Evolutionary conservation across 2,113 vertebrate genomes (phyloP).

Genomic region (Pardalotus punctatus): DNA sequence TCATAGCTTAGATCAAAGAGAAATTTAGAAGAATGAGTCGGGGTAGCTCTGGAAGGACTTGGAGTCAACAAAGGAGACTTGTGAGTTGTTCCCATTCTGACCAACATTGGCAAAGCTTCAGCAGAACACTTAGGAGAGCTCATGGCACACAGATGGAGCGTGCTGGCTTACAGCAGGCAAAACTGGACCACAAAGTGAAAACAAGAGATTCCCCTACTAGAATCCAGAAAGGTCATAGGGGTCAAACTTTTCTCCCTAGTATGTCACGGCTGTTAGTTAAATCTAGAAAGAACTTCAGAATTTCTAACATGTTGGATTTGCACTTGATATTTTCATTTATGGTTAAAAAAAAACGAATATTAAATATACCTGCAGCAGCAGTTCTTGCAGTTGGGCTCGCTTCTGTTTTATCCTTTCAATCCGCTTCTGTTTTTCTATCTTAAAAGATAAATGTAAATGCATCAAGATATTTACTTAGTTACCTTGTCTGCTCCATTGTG

Average conservation of each 20-base stretch:
- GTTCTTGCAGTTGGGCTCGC: slow-evolving; percentile 83
- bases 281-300: neutral
- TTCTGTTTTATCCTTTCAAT: slow-evolving; percentile 88
- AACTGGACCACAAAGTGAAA: neutral
- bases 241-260: neutral
- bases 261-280: neutral
- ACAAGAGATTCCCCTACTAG: neutral
- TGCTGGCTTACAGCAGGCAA: neutral
- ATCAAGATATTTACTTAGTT: neutral
- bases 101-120: neutral
- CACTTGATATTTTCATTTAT: neutral
- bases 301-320: neutral
- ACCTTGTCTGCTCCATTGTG: neutral
- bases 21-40: neutral
- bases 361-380: slow-evolving; percentile 81
- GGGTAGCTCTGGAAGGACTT: neutral
- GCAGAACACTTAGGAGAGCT: neutral
- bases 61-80: neutral
- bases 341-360: neutral
- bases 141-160: neutral
- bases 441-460: slow-evolving; percentile 43
- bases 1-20: neutral
- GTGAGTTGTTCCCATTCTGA: neutral
- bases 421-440: slow-evolving; percentile 86
- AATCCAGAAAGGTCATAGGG: neutral